phyloP scores from a whole-genome alignment of 2,888 invertebrate species.

The Miltochrista miniata region DNA sequence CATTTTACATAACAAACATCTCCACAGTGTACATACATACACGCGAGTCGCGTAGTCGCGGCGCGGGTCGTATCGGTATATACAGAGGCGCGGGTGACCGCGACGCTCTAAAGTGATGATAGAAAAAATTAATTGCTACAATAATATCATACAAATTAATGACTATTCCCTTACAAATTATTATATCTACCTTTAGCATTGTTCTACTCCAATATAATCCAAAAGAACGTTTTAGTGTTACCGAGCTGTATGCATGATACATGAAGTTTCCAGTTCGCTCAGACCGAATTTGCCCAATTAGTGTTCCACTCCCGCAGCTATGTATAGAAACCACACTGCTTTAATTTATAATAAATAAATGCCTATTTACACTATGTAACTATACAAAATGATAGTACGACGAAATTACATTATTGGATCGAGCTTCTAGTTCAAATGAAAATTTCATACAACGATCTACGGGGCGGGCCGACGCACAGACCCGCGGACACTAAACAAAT shows the following conservation, averaged over 20 bases:
- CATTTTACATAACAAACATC: constrained; percentile 83
- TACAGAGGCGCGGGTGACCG: constrained; percentile 58
- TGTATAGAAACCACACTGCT: constrained; percentile 81
- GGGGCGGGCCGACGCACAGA: constrained; percentile 39
- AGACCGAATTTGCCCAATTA: constrained; percentile 67
- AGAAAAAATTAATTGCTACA: constrained; percentile 81
- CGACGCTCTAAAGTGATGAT: constrained; percentile 70
- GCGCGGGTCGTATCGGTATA: constrained; percentile 60
- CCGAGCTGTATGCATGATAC: constrained; percentile 71
- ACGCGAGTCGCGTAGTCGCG: constrained; percentile 55
- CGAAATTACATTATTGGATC: constrained; percentile 78
- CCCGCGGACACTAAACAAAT: constrained; percentile 63
- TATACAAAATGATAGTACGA: constrained; percentile 83
- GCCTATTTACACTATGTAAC: constrained; percentile 84
- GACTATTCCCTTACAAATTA: constrained; percentile 84
- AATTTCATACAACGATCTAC: constrained; percentile 75
- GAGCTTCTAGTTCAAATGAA: constrained; percentile 78
- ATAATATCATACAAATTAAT: constrained; percentile 84
- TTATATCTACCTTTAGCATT: constrained; percentile 81
- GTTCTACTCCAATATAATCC: constrained; percentile 79
- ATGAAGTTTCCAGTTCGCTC: constrained; percentile 69
- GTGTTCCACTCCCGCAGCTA: constrained; percentile 78
- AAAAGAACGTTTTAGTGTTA: constrained; percentile 67
- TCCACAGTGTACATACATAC: constrained; percentile 80
- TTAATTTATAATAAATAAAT: constrained; percentile 84